Evolutionary conservation across 2,113 vertebrate species (phyloP).

Genomic region (Poecilia latipinna): DNA sequence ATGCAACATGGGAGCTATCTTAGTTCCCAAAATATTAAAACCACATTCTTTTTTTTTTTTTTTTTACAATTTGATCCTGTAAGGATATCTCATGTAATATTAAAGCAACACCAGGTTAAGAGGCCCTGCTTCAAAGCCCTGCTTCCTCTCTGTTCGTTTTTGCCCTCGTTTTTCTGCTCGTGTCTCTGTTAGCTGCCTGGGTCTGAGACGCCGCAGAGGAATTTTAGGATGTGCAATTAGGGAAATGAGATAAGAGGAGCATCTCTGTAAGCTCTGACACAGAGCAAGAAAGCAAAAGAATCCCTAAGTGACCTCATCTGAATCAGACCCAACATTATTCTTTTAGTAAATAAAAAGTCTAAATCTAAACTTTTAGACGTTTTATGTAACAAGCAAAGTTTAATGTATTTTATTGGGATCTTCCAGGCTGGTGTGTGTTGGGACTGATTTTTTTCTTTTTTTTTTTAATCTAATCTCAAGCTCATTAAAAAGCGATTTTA

Average conservation of each 20-base stretch:
- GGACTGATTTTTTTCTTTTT: too few relatives aligned
- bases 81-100: background rate
- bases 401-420: too few relatives aligned
- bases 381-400: too few relatives aligned
- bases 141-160: background rate
- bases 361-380: too few relatives aligned
- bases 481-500: too few relatives aligned
- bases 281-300: background rate
- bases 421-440: too few relatives aligned
- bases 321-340: background rate
- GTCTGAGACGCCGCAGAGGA: background rate
- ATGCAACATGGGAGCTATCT: background rate
- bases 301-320: background rate
- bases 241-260: slow-evolving; percentile 6
- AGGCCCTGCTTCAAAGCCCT: background rate
- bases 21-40: background rate
- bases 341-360: background rate
- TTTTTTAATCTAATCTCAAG: too few relatives aligned
- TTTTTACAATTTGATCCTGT: background rate
- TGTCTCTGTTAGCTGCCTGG: background rate
- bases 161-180: background rate
- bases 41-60: background rate
- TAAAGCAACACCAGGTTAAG: background rate
- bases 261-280: background rate
- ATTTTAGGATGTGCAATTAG: slow-evolving; percentile 4